Percentiles rank a stretch among this genome's conserved stretches.
These are phyloP conservation scores for Athene noctua DNA, from an alignment of 2,113 vertebrate genomes.

Conservation along the genomic window DNA sequence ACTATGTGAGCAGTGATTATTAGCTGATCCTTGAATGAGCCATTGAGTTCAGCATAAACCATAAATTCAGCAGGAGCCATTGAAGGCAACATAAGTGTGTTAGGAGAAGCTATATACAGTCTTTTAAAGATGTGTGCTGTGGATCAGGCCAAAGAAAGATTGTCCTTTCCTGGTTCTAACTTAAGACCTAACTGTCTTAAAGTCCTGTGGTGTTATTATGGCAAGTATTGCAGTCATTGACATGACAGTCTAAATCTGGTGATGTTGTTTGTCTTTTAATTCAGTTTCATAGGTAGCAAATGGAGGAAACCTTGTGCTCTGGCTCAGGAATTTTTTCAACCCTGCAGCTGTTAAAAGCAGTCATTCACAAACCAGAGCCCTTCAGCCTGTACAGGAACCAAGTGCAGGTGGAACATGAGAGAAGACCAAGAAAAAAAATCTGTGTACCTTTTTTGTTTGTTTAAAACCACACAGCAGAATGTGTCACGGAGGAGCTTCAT, in stretches of 20 bases:
- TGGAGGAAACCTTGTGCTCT: not conserved
- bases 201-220: not conserved
- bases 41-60: not conserved
- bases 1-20: not conserved
- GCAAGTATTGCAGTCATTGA: not conserved
- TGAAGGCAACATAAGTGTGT: not conserved
- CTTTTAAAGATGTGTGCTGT: not conserved
- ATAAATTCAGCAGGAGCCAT: not conserved
- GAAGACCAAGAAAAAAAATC: not conserved
- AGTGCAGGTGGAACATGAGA: not conserved
- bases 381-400: not conserved
- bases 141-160: not conserved
- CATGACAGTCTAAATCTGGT: not conserved
- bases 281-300: not conserved
- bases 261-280: not conserved
- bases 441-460: not conserved
- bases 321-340: not conserved
- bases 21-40: not conserved
- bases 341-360: not conserved
- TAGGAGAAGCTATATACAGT: not conserved
- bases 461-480: not conserved
- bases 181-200: not conserved
- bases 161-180: not conserved
- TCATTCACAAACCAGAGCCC: not conserved
- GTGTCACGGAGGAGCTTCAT: not conserved